Conservation (phyloP, 2,113 vertebrate species). For the Elephantulus edwardii region DNA sequence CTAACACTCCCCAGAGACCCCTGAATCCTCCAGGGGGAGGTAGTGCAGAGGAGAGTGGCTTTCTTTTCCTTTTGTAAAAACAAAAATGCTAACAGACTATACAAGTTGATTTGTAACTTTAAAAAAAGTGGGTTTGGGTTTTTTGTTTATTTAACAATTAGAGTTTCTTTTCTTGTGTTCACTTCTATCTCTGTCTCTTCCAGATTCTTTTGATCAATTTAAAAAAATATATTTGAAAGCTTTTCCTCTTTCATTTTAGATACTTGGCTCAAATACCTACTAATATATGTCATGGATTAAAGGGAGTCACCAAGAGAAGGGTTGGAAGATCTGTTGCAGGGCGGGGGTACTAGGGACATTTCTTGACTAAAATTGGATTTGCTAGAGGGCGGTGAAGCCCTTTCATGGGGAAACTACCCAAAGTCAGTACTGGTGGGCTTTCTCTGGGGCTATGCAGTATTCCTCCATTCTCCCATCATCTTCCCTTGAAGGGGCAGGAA, state of each 20-base stretch:
- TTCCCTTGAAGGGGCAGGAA: background rate
- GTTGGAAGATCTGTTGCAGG: background rate
- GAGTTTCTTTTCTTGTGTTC: background rate
- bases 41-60: background rate
- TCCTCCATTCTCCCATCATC: background rate
- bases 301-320: background rate
- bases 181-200: background rate
- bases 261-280: constrained; percentile 6
- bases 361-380: background rate
- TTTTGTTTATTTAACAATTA: background rate
- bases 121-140: too few species aligned
- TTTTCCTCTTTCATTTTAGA: background rate
- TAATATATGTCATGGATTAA: background rate
- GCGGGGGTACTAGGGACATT: background rate
- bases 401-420: background rate
- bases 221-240: background rate
- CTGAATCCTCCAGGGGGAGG: background rate
- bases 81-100: background rate
- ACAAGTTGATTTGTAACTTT: background rate
- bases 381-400: background rate
- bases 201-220: background rate
- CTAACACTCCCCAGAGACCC: background rate
- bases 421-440: background rate
- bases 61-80: background rate
- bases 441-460: background rate